Evolutionary conservation across 2,888 invertebrate species (phyloP).

Genomic region (Carterocephalus palaemon): DNA sequence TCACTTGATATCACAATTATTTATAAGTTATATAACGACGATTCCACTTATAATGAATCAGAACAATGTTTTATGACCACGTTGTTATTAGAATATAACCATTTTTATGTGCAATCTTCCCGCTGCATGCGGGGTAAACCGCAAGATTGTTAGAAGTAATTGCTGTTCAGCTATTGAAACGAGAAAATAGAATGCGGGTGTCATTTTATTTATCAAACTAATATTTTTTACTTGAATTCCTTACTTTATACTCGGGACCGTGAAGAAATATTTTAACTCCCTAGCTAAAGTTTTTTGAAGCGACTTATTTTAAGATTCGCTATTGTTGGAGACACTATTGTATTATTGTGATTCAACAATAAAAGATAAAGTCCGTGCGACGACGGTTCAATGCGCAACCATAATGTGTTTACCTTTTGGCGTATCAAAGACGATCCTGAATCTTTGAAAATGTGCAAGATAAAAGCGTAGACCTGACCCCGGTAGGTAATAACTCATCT

Average conservation of each 20-base stretch:
- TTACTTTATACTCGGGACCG: constrained; percentile 41
- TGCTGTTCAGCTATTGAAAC: constrained; percentile 58
- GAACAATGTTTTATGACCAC: constrained; percentile 45
- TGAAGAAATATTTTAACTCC: constrained; percentile 53
- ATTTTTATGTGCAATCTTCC: constrained; percentile 67
- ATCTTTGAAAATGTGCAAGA: constrained; percentile 68
- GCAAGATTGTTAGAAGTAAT: constrained; percentile 73
- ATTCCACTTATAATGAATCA: constrained; percentile 51
- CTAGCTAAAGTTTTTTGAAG: constrained; percentile 45
- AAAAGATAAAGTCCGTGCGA: constrained; percentile 66
- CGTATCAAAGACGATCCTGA: constrained; percentile 54
- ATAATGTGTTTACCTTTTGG: constrained; percentile 74
- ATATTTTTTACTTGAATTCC: constrained; percentile 40
- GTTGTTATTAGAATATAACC: constrained; percentile 62
- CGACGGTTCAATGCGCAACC: constrained; percentile 68
- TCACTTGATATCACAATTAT: too few relatives aligned
- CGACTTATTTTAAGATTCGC: constrained; percentile 64
- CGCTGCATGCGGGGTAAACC: constrained; percentile 68
- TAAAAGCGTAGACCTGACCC: constrained; percentile 60
- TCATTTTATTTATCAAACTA: constrained; percentile 43
- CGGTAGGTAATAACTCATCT: constrained; percentile 62
- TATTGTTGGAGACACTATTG: constrained; percentile 64
- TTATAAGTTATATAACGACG: too few relatives aligned
- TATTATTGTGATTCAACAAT: constrained; percentile 63
- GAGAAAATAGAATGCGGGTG: constrained; percentile 62